These are phyloP conservation scores for Enteromius argenteus DNA, from an alignment of 2,797 vertebrate species.

Conservation along the genomic window DNA sequence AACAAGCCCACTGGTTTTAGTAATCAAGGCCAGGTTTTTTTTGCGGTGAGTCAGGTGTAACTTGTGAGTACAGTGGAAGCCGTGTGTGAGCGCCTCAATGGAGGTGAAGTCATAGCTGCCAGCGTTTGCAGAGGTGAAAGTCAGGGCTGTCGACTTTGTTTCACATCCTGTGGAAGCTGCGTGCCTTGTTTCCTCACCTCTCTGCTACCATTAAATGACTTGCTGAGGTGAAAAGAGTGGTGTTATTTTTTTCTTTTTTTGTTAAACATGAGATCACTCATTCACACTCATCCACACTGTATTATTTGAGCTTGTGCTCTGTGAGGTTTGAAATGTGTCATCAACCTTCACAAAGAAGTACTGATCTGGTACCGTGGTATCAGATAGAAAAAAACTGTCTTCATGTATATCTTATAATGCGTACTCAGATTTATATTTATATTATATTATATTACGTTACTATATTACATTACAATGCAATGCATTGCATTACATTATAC, in stretches of 20 bases:
- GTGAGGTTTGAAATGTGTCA: background rate
- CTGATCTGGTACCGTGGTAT: background rate
- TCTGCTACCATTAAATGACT: conserved; percentile 37
- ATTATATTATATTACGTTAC: background rate
- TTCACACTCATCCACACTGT: background rate
- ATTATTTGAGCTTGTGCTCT: conserved; percentile 8
- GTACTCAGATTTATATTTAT: background rate
- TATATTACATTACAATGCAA: too few relatives aligned
- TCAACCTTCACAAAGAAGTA: background rate
- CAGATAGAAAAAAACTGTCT: background rate
- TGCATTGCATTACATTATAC: background rate
- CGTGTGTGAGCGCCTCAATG: background rate
- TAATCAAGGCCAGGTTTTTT: conserved; percentile 25
- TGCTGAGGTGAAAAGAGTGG: conserved; percentile 27
- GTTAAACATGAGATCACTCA: conserved; percentile 18
- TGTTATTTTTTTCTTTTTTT: background rate
- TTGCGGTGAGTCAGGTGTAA: background rate
- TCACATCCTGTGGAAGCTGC: conserved; percentile 42
- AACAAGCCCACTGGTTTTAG: conserved; percentile 39
- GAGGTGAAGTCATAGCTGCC: conserved; percentile 30
- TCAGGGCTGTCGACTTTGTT: conserved; percentile 47
- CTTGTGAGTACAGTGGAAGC: conserved; percentile 3
- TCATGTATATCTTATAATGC: background rate
- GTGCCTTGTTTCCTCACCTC: conserved; percentile 40
- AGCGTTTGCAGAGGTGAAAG: conserved; percentile 40